A percentile compares a stretch with the other conserved stretches of the same genome.
Evolutionary conservation across 2,113 vertebrate genomes (phyloP).

Genomic region (Donacobius atricapilla): DNA sequence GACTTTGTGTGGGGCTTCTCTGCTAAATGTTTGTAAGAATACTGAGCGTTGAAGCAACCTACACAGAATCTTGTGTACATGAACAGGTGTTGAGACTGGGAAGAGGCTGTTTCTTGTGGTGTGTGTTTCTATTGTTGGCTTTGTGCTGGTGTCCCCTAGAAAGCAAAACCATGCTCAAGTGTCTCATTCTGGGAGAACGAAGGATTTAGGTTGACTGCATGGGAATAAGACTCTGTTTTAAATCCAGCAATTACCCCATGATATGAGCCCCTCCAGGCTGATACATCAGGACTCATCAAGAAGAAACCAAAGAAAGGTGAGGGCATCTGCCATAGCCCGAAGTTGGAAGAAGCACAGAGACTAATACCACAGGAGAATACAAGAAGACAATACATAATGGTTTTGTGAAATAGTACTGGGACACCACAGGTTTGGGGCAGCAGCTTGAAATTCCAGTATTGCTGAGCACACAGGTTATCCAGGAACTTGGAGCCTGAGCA

Average conservation of each 20-base stretch:
- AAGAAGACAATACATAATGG: not conserved
- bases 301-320: not conserved
- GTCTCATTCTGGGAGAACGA: not conserved
- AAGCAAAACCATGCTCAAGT: not conserved
- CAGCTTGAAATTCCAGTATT: not conserved
- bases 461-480: not conserved
- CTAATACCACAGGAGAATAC: not conserved
- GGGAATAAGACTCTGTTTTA: not conserved
- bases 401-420: not conserved
- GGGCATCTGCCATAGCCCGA: not conserved
- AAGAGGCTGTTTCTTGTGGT: not conserved
- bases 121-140: not conserved
- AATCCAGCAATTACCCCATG: not conserved
- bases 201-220: not conserved
- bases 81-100: not conserved
- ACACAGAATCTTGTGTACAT: not conserved
- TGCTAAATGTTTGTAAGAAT: not conserved
- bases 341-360: not conserved
- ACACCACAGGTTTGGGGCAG: not conserved
- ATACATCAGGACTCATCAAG: not conserved
- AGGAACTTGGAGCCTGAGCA: not conserved
- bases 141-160: not conserved
- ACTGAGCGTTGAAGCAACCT: not conserved
- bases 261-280: not conserved
- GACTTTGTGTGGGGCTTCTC: not conserved